Percentiles rank a stretch among this genome's conserved stretches.
Conservation (phyloP, 2,113 vertebrate genomes). For the Ptilorrhoa leucosticta region DNA sequence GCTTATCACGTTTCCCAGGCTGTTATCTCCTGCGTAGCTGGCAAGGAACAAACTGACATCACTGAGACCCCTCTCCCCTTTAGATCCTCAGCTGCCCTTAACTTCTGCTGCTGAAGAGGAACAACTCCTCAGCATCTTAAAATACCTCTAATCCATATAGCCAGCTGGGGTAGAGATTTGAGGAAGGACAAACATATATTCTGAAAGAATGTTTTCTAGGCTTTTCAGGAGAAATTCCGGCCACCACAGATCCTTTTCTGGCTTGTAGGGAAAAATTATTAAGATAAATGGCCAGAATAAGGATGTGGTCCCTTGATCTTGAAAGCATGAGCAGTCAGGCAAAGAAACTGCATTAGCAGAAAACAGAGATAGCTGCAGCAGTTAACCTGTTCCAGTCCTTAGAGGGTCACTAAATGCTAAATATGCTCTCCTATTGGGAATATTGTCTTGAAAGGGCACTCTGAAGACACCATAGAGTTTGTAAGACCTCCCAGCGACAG, state of each 20-base stretch:
- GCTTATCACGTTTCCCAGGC: not conserved
- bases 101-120: not conserved
- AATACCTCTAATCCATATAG: not conserved
- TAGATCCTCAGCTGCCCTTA: not conserved
- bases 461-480: not conserved
- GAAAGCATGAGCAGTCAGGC: slow-evolving; percentile 12
- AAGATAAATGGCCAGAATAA: not conserved
- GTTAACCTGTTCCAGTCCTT: not conserved
- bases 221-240: not conserved
- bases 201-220: not conserved
- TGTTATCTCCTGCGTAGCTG: not conserved
- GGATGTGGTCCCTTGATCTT: not conserved
- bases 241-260: not conserved
- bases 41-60: not conserved
- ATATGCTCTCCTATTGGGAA: not conserved
- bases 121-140: not conserved
- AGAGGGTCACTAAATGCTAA: not conserved
- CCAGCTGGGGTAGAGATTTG: not conserved
- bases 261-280: not conserved
- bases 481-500: not conserved
- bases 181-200: not conserved
- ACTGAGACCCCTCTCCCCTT: not conserved
- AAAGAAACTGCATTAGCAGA: not conserved
- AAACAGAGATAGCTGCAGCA: not conserved
- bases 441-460: not conserved